Evolutionary conservation across 1,140 invertebrate species (phyloP).

Genomic region (Aphis craccivora): DNA sequence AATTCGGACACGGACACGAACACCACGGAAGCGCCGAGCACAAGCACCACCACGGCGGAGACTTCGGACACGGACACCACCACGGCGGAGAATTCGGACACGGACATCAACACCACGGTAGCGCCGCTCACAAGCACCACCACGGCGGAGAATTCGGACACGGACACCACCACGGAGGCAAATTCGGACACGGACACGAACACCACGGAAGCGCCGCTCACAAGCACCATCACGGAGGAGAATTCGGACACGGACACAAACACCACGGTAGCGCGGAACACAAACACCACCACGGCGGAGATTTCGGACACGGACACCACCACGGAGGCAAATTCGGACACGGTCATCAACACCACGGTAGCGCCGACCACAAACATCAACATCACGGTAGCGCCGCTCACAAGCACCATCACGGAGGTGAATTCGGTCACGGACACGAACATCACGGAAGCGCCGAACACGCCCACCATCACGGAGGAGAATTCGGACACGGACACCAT

Average conservation of each 20-base stretch:
- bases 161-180: constrained; percentile 58
- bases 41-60: constrained; percentile 59
- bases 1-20: constrained; percentile 59
- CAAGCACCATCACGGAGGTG: constrained; percentile 57
- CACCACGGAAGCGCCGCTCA: constrained; percentile 58
- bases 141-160: constrained; percentile 59
- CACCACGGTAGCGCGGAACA: constrained; percentile 57
- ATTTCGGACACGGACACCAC: constrained; percentile 53
- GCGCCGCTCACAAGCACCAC: constrained; percentile 56
- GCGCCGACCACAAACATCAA: constrained; percentile 58
- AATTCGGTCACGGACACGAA: constrained; percentile 59
- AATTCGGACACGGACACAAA: constrained; percentile 57
- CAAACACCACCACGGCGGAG: constrained; percentile 56
- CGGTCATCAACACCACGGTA: constrained; percentile 58
- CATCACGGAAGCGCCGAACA: constrained; percentile 59
- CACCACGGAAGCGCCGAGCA: constrained; percentile 59
- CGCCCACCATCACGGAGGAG: constrained; percentile 46
- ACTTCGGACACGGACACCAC: constrained; percentile 58
- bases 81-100: constrained; percentile 58
- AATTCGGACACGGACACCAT: constrained; percentile 59
- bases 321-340: constrained; percentile 58
- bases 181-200: constrained; percentile 55
- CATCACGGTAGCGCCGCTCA: constrained; percentile 52
- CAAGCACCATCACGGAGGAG: constrained; percentile 58
- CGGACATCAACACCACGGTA: constrained; percentile 58